Evolutionary conservation across 2,888 invertebrate genomes (phyloP).

Genomic region (Andrena camellia): DNA sequence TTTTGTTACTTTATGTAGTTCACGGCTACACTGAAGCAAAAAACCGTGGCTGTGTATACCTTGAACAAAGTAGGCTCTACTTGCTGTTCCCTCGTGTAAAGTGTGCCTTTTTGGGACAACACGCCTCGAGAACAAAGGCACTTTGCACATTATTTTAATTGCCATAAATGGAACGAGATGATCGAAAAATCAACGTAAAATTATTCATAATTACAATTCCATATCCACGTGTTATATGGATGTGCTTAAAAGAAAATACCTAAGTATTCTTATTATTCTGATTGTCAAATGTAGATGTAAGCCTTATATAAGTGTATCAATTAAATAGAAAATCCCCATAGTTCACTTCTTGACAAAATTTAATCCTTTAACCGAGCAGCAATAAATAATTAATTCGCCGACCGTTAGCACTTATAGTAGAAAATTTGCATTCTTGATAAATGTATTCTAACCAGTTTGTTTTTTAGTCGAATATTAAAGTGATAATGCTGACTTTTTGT

Average conservation of each 20-base stretch:
- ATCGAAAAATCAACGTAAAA: not conserved
- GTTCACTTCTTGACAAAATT: not conserved
- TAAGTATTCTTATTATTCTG: too few relatives aligned
- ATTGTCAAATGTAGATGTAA: too few relatives aligned
- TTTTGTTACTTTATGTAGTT: conserved; percentile 27
- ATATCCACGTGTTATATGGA: not conserved
- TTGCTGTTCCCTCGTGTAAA: not conserved
- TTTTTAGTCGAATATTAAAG: not conserved
- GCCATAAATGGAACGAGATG: not conserved
- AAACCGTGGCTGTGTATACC: not conserved
- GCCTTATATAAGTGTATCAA: too few relatives aligned
- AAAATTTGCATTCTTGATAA: not conserved
- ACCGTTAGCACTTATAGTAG: not conserved
- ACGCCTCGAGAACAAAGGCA: not conserved
- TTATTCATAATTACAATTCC: not conserved
- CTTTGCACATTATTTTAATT: not conserved
- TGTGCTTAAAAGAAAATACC: not conserved
- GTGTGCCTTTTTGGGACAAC: not conserved
- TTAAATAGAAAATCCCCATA: too few relatives aligned
- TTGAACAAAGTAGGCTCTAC: conserved; percentile 4
- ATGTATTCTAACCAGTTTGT: not conserved
- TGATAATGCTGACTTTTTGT: too few relatives aligned
- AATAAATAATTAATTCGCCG: not conserved
- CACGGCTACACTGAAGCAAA: conserved; percentile 4
- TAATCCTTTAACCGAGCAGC: not conserved